These are phyloP conservation scores for Turritopsis rubra DNA, from an alignment of 30 jellyfish, hydroid and myxozoan genomes.

Conservation along the genomic window DNA sequence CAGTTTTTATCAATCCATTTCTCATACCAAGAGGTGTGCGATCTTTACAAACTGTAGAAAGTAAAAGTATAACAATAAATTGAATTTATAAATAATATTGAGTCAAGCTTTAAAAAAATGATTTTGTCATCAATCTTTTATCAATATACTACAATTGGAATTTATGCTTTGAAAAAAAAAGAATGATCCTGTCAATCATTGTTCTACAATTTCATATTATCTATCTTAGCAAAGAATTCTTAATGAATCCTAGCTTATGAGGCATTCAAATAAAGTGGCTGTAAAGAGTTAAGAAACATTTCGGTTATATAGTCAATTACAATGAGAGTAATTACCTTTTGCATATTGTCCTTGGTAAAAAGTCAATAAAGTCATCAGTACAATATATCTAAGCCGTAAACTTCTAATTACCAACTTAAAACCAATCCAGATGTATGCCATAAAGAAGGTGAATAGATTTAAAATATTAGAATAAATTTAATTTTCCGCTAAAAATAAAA, in stretches of 20 bases:
- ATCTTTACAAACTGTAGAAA: not conserved
- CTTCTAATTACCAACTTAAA: not conserved
- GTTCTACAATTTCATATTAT: too few relatives aligned
- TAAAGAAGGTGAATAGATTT: not conserved
- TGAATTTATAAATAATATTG: too few relatives aligned
- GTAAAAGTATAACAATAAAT: not conserved
- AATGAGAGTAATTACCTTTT: not conserved
- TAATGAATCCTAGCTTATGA: too few relatives aligned
- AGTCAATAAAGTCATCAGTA: not conserved
- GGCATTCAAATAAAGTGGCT: too few relatives aligned
- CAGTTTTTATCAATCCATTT: conserved; percentile 6
- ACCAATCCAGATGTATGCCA: not conserved
- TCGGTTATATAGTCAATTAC: too few relatives aligned
- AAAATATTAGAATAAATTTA: not conserved
- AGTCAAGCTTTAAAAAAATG: too few relatives aligned
- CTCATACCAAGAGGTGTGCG: conserved; percentile 14
- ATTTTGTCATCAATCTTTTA: too few relatives aligned
- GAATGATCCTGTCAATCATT: too few relatives aligned
- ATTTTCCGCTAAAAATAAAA: not conserved
- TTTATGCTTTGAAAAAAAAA: too few relatives aligned
- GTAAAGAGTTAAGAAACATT: too few relatives aligned
- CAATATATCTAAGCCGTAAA: not conserved
- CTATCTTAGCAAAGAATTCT: too few relatives aligned
- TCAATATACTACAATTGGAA: too few relatives aligned
- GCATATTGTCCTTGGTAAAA: not conserved